Evolutionary conservation across 2,888 invertebrate species (phyloP), one percentile per base, ranked within the genome.

Genomic region (Agriotes lineatus): DNA sequence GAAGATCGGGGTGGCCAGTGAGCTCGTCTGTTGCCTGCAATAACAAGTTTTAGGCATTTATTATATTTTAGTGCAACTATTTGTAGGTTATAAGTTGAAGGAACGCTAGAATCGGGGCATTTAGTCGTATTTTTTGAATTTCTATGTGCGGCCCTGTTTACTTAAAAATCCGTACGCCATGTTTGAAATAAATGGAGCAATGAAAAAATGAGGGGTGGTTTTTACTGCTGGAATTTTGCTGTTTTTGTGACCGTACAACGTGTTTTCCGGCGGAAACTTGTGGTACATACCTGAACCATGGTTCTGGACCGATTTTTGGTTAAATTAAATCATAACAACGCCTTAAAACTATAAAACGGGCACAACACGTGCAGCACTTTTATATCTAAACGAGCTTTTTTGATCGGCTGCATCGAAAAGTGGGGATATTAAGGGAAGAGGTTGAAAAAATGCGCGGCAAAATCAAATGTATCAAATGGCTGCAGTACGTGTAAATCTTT

Each of bases 1-100:
- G 91, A 75, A 94, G 86, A 82, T 94, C 93, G 79, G 90, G 90
- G 82, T 92, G 91, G 66, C 83, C 83, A 81, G 88, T 88, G 79
- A 85, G 86, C 77, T 89, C 87, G 78, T 89, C 89, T 71, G 87
- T 84, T 79, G 88, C 88, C 89, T 70, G 30, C 4, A 67, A 58
- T 7, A 14, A 52, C 25, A 44, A 25, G 3, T 25, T 25, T 25
- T 7, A 5, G 25, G 3, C 7, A 25, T 5, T n/a, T 33, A 30
- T 57, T 39, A n/a, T 35, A 16, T n/a, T 33, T 33, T 65, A 76
- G 70, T 68, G 70, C 1, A 16, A 70, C 69, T 25, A 5, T n/a
- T 52, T 20, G 30, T 52, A 52, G 52, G 52, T 52, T 52, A 52
- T 30, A 20, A 45, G 6, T 6, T 7, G 19, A 45, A 20, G 12